A percentile compares a stretch with the other conserved stretches of the same genome.
phyloP scores from a whole-genome alignment of 2,888 invertebrate genomes.

The Sinopyrophorus schimmeli region DNA sequence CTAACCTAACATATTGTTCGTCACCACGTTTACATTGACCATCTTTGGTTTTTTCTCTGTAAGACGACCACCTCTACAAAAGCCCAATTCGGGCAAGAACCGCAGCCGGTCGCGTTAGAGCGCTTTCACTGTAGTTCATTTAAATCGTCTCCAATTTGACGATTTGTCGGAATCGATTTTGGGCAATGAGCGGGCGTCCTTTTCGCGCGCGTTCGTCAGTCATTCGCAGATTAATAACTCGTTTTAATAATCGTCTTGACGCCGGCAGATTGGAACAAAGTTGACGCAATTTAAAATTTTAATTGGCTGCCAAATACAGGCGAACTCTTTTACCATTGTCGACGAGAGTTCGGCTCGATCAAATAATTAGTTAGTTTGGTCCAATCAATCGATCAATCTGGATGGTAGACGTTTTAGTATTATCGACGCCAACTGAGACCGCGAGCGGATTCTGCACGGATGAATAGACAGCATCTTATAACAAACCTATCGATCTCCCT shows the following conservation, averaged over 20 bases:
- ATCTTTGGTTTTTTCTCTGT: too few relatives aligned
- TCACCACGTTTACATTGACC: too few relatives aligned
- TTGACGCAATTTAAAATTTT: slow-evolving; percentile 24
- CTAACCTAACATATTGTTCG: too few relatives aligned
- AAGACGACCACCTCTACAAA: too few relatives aligned
- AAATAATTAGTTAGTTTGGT: slow-evolving; percentile 26
- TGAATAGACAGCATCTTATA: slow-evolving; percentile 25
- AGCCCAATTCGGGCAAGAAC: too few relatives aligned
- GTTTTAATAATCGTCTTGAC: slow-evolving; percentile 20
- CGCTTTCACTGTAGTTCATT: too few relatives aligned
- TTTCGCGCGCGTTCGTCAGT: background rate
- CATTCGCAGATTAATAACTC: slow-evolving; percentile 5
- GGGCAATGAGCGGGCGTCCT: background rate
- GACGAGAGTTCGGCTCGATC: slow-evolving; percentile 24
- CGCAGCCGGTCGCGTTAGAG: too few relatives aligned
- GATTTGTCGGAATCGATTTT: background rate
- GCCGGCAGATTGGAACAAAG: slow-evolving; percentile 13
- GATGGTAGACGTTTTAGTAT: slow-evolving; percentile 14
- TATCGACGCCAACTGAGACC: slow-evolving; percentile 23
- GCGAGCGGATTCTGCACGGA: slow-evolving; percentile 19
- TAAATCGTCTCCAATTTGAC: background rate
- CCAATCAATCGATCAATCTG: slow-evolving; percentile 30
- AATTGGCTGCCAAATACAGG: slow-evolving; percentile 26
- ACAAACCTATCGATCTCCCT: slow-evolving; percentile 32
- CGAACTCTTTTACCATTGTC: slow-evolving; percentile 6